Base-by-base conservation (phyloP, 1,140 invertebrate species). In the Anthonomus grandis region DNA sequence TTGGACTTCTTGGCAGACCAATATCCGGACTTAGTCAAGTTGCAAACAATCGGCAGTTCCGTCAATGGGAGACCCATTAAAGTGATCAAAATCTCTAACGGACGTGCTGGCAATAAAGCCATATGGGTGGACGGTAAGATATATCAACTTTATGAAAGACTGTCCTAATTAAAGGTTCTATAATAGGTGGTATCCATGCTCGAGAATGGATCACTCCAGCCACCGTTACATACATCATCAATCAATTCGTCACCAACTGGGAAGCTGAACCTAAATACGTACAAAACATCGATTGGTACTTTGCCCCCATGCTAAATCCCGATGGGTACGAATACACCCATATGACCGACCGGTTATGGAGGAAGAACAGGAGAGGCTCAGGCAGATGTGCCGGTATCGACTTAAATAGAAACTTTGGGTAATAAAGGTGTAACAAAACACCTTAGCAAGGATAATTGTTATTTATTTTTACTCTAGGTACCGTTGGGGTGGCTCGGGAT, bases 201-300 rank as follows among this genome's bases (percentile, higher is more conserved):
- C 74, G 93, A 24, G 93, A 96, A 77, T 96, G 93, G 93, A 93
- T 96, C 51, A 85, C 90, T 39, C 86, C 90, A 2, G 90, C 93
- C 0, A 87, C 88, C 0, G 86, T 89, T 9, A 85, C 90, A 15
- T 95, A 83, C 69, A 85, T 95, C 15, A 80, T 93, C 22, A 86
- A 87, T 65, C 84, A 91, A 69, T 73, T 95, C 41, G 82, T 87
- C 2, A 85, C 87, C 66, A 86, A 85, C 64, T 83, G 82, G 67
- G 79, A 85, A 18, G 79, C 79, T 4, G 82, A 88, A 66, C 75
- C 82, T 6, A 77, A 83, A 52, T 75, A 90, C 12, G 75, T 94
- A 45, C 83, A 86, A 31, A 81, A 84, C 51, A 84, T 87, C 51
- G 90, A 94, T 65, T 94, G 89, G 89, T 86, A 89, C 67, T 81